These are phyloP conservation scores for Nephrocerus scutellatus DNA, from an alignment of 2,888 invertebrate species.

Conservation along the genomic window DNA sequence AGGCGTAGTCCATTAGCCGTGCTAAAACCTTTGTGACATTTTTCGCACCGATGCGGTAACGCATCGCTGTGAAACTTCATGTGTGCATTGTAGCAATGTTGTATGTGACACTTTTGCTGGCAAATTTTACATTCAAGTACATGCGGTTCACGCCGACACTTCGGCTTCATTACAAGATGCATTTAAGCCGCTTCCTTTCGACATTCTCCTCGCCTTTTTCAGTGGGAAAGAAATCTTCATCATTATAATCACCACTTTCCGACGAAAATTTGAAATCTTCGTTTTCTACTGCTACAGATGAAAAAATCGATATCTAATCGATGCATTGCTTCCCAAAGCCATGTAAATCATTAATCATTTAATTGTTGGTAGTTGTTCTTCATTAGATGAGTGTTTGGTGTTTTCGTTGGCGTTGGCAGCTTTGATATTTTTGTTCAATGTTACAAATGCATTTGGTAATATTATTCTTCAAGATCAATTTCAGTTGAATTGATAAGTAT, in stretches of 20 bases:
- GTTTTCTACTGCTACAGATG: neutral
- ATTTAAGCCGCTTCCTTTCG: neutral
- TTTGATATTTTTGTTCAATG: too few relatives aligned
- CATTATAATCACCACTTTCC: neutral
- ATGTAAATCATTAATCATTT: conserved; percentile 38
- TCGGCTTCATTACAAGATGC: conserved; percentile 22
- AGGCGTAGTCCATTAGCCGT: conserved; percentile 3
- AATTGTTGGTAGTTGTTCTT: too few relatives aligned
- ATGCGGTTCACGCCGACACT: conserved; percentile 30
- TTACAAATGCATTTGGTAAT: too few relatives aligned
- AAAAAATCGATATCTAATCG: conserved; percentile 37
- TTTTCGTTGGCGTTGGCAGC: too few relatives aligned
- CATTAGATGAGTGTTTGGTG: too few relatives aligned
- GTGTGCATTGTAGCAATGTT: conserved; percentile 3
- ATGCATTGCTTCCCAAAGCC: conserved; percentile 39
- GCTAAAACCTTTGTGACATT: conserved; percentile 9
- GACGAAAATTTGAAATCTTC: neutral
- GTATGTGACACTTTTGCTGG: conserved; percentile 1
- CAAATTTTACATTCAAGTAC: conserved; percentile 9
- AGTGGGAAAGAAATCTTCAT: neutral
- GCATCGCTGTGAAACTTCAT: conserved; percentile 9
- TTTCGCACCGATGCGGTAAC: conserved; percentile 9
- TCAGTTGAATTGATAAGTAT: too few relatives aligned
- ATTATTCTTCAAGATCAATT: too few relatives aligned
- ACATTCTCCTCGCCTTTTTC: conserved; percentile 14